A percentile compares a stretch with the other conserved stretches of the same genome.
phyloP scores from a whole-genome alignment of 2,797 vertebrate species.

The Lepilemur ruficaudatus region DNA sequence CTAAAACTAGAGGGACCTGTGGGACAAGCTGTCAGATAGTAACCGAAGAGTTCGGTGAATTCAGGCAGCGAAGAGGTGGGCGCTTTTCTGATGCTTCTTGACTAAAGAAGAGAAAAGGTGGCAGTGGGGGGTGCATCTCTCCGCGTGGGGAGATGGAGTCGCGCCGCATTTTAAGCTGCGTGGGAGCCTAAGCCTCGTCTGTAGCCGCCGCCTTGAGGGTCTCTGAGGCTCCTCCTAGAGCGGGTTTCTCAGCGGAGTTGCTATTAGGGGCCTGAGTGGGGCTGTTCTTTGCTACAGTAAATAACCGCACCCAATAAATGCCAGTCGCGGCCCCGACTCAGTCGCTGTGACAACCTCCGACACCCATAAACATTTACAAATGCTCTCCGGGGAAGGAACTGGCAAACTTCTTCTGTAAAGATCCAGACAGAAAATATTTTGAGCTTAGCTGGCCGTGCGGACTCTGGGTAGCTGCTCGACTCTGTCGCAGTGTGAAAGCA shows the following conservation, averaged over 20 bases:
- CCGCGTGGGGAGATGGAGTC: not conserved
- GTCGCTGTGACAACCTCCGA: not conserved
- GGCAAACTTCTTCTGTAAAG: not conserved
- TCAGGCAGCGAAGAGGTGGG: not conserved
- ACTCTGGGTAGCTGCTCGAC: not conserved
- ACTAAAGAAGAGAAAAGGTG: not conserved
- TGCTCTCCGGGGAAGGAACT: not conserved
- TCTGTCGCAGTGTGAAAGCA: not conserved
- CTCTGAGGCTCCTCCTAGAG: not conserved
- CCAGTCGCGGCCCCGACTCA: not conserved
- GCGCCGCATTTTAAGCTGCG: not conserved
- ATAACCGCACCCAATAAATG: not conserved
- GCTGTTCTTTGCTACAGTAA: not conserved
- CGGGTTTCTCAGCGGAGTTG: not conserved
- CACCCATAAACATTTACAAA: not conserved
- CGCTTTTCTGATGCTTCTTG: not conserved
- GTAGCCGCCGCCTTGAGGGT: not conserved
- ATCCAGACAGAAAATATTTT: not conserved
- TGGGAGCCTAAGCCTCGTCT: not conserved
- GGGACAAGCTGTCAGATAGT: constrained; percentile 52
- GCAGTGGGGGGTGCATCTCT: not conserved
- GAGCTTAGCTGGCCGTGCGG: not conserved
- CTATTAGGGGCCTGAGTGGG: not conserved
- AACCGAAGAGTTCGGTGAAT: not conserved
- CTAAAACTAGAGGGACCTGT: constrained; percentile 40